Conservation (phyloP, 2,888 invertebrate species). For the Ectemnius continuus region DNA sequence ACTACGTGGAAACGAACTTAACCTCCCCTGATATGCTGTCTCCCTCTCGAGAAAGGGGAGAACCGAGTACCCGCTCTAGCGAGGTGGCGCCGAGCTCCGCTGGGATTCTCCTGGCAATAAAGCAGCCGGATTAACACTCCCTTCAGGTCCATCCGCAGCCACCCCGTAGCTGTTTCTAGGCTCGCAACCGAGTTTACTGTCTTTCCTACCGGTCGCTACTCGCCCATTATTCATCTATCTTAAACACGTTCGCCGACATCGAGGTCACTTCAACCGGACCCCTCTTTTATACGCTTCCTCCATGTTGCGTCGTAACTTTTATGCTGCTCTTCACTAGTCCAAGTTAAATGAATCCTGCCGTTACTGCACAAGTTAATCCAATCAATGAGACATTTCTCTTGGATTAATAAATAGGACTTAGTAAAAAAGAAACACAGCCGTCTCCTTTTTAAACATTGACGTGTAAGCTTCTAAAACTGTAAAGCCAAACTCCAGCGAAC, state of each 20-base stretch:
- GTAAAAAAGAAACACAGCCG: too few relatives aligned
- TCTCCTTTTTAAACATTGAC: too few relatives aligned
- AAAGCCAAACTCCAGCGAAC: not conserved
- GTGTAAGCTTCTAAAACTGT: not conserved
- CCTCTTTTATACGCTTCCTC: constrained; percentile 15
- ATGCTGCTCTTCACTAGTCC: too few relatives aligned
- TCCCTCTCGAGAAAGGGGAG: constrained; percentile 40
- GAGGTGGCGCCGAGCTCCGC: constrained; percentile 54
- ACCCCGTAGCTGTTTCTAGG: constrained; percentile 19
- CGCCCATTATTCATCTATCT: constrained; percentile 60
- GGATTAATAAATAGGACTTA: too few relatives aligned
- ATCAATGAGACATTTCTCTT: too few relatives aligned
- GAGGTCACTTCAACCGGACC: constrained; percentile 36
- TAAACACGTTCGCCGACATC: constrained; percentile 26
- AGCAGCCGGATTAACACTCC: constrained; percentile 64
- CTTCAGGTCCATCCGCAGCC: constrained; percentile 21
- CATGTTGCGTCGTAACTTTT: too few relatives aligned
- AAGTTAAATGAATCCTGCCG: too few relatives aligned
- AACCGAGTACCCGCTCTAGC: constrained; percentile 23
- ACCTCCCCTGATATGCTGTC: constrained; percentile 27
- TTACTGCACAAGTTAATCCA: too few relatives aligned
- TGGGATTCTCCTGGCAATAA: constrained; percentile 63
- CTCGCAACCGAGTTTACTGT: constrained; percentile 29
- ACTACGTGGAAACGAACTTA: constrained; percentile 63
- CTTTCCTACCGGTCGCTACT: constrained; percentile 47